Evolutionary conservation across 2,888 invertebrate genomes (phyloP).

Genomic region (Agonopterix heracliana): DNA sequence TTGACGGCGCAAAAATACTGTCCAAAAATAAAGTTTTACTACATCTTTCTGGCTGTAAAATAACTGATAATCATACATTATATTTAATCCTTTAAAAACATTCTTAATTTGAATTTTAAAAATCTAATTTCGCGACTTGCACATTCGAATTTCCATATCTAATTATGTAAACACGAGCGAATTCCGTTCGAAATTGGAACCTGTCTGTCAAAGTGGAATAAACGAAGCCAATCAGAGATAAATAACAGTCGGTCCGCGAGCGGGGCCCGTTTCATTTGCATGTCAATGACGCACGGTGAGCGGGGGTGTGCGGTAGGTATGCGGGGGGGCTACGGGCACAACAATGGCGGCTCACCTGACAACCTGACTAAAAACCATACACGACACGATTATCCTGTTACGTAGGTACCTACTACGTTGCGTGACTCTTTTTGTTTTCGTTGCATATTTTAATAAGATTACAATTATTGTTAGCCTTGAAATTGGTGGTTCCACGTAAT

Average conservation of each 20-base stretch:
- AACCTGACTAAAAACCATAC: constrained; percentile 26
- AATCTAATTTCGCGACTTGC: constrained; percentile 1
- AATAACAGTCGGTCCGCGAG: constrained; percentile 65
- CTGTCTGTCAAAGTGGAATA: constrained; percentile 68
- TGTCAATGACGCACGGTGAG: constrained; percentile 50
- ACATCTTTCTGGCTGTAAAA: no score
- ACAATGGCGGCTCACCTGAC: constrained; percentile 56
- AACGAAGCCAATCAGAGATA: constrained; percentile 73
- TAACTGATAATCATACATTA: no score
- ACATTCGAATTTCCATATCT: constrained; percentile 39
- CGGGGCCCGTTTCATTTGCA: constrained; percentile 67
- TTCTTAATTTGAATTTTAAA: no score
- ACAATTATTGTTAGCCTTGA: background rate
- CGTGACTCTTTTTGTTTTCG: constrained; percentile 7
- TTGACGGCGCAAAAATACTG: no score
- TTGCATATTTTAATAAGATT: background rate
- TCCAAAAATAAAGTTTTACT: no score
- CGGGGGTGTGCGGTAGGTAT: constrained; percentile 14
- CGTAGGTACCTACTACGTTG: no score
- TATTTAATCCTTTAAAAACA: no score
- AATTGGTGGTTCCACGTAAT: no score
- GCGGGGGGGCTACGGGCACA: constrained; percentile 19
- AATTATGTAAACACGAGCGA: constrained; percentile 50
- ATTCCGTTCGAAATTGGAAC: constrained; percentile 58
- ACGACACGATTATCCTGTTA: constrained; percentile 13